Evolutionary conservation across 1,140 invertebrate species (phyloP).

Genomic region (Bombus superbus): DNA sequence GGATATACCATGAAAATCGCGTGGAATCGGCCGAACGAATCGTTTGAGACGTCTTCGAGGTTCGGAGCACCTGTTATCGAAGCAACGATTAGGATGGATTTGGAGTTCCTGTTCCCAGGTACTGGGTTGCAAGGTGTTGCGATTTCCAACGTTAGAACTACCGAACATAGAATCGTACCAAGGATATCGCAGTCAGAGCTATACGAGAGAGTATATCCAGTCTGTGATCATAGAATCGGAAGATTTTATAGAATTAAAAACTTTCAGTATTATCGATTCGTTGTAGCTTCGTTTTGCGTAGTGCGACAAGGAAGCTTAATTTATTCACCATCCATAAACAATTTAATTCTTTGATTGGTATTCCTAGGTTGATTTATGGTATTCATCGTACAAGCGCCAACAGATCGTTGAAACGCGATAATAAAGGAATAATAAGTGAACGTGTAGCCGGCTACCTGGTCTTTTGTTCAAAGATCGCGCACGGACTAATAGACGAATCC

Average conservation of each 20-base stretch:
- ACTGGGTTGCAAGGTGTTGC: neutral
- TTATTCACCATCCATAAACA: neutral
- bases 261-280: no score
- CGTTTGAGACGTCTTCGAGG: constrained; percentile 59
- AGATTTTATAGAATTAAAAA: no score
- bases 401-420: constrained; percentile 67
- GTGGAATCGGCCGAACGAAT: constrained; percentile 45
- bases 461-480: constrained; percentile 70
- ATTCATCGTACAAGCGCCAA: constrained; percentile 60
- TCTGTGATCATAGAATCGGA: no score
- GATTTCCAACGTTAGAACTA: neutral
- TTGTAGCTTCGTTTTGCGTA: no score
- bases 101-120: constrained; percentile 18
- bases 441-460: constrained; percentile 49
- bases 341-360: constrained; percentile 66
- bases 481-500: constrained; percentile 54
- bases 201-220: no score
- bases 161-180: no score
- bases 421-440: constrained; percentile 68
- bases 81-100: neutral
- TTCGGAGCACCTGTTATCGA: constrained; percentile 73
- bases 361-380: constrained; percentile 67
- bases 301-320: no score
- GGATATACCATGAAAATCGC: constrained; percentile 56
- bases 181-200: neutral